Percentiles rank a stretch among this genome's conserved stretches.
phyloP scores from a whole-genome alignment of 2,888 invertebrate genomes.

The Argyresthia goedartella region DNA sequence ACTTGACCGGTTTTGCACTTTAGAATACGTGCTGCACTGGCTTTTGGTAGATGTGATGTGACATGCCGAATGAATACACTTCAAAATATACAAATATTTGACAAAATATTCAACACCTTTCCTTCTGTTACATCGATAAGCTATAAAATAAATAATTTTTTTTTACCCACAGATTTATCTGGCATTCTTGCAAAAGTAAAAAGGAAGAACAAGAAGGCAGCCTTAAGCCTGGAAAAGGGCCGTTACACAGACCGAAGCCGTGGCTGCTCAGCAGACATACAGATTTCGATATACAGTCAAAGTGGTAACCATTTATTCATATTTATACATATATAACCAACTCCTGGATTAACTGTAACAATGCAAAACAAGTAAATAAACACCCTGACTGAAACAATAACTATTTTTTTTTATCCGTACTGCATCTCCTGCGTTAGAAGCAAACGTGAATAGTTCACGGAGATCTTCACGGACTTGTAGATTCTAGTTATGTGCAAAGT shows the following conservation, averaged over 20 bases:
- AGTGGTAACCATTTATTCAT: constrained; percentile 31
- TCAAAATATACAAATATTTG: too few relatives aligned
- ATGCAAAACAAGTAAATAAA: background rate
- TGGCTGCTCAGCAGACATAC: constrained; percentile 58
- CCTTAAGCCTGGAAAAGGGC: constrained; percentile 24
- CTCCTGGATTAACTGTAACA: background rate
- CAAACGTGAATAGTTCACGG: background rate
- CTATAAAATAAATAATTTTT: too few relatives aligned
- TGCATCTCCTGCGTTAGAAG: background rate
- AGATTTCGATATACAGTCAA: constrained; percentile 55
- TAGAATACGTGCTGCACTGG: too few relatives aligned
- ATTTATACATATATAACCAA: background rate
- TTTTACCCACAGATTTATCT: constrained; percentile 40
- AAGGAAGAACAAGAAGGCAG: constrained; percentile 11
- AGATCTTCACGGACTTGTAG: background rate
- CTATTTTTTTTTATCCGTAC: background rate
- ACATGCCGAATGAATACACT: too few relatives aligned
- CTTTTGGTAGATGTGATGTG: too few relatives aligned
- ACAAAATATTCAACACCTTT: too few relatives aligned
- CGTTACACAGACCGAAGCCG: constrained; percentile 51
- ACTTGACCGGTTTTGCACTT: too few relatives aligned
- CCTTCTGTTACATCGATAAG: too few relatives aligned
- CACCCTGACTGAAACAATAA: background rate
- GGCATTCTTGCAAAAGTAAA: constrained; percentile 55
- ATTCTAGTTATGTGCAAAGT: too few relatives aligned